Percentiles rank a stretch among this genome's conserved stretches.
Evolutionary conservation across 2,797 vertebrate genomes (phyloP).

Genomic region (Garrulus glandarius): DNA sequence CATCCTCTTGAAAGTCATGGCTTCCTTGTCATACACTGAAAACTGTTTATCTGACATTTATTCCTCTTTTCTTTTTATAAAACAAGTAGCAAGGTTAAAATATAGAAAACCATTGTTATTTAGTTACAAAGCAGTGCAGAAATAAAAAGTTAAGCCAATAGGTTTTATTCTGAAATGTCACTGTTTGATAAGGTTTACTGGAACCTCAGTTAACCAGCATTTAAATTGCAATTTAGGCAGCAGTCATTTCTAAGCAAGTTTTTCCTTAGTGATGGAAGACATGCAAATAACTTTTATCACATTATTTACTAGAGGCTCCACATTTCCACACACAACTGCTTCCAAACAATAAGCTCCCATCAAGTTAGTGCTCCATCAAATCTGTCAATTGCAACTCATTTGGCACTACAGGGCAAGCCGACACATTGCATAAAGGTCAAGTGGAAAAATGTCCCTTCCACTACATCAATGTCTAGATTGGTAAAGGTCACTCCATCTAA

Average conservation of each 20-base stretch:
- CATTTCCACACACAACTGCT: background rate
- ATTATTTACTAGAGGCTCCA: background rate
- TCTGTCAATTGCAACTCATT: slow-evolving; percentile 59
- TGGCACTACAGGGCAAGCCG: slow-evolving; percentile 29
- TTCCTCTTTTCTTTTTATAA: background rate
- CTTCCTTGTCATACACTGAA: background rate
- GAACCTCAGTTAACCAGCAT: background rate
- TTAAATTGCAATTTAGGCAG: background rate
- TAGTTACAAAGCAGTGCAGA: background rate
- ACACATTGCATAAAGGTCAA: slow-evolving; percentile 75
- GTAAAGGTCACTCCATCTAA: slow-evolving; percentile 72
- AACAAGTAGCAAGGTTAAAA: background rate
- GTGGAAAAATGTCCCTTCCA: slow-evolving; percentile 70
- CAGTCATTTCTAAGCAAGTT: background rate
- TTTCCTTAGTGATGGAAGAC: background rate
- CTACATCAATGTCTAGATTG: slow-evolving; percentile 55
- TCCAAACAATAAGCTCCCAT: slow-evolving; percentile 53
- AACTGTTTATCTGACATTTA: background rate
- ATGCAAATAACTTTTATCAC: background rate
- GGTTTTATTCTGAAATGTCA: background rate
- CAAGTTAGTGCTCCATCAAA: slow-evolving; percentile 53
- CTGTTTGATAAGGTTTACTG: background rate
- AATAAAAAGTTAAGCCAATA: background rate
- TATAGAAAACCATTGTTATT: background rate
- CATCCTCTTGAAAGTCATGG: background rate